These are phyloP conservation scores for Cyprinodon tularosa DNA, from an alignment of 2,113 vertebrate species.

Conservation along the genomic window DNA sequence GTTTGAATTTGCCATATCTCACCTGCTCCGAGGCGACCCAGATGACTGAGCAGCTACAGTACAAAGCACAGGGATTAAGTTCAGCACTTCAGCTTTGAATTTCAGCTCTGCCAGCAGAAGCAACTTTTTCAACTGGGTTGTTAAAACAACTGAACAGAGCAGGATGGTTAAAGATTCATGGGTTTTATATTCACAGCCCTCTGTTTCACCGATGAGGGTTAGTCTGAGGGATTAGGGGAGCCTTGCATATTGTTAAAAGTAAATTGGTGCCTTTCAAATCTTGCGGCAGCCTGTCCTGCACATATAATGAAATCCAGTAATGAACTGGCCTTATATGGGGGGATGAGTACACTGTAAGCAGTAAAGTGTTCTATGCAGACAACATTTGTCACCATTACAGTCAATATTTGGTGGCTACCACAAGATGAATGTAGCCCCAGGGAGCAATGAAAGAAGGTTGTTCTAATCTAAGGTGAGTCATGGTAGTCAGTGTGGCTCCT, in stretches of 20 bases:
- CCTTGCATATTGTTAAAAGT: conserved; percentile 66
- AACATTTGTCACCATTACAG: conserved; percentile 70
- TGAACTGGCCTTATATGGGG: conserved; percentile 52
- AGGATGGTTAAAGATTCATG: conserved; percentile 61
- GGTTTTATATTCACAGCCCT: conserved; percentile 44
- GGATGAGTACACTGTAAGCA: conserved; percentile 32
- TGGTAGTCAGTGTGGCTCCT: conserved; percentile 48
- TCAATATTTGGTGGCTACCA: conserved; percentile 69
- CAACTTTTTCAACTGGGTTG: conserved; percentile 26
- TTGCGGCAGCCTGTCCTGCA: conserved; percentile 50
- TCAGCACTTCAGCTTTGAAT: conserved; percentile 26
- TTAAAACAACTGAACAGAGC: conserved; percentile 44
- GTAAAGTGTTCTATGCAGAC: conserved; percentile 57
- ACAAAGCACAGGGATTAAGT: conserved; percentile 34
- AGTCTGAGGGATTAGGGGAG: conserved; percentile 53
- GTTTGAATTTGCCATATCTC: conserved; percentile 11
- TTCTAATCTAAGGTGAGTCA: conserved; percentile 61
- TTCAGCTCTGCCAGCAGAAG: conserved; percentile 43
- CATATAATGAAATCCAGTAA: conserved; percentile 64
- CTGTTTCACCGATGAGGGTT: conserved; percentile 56
- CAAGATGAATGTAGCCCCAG: conserved; percentile 58
- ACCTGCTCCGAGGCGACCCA: conserved; percentile 38
- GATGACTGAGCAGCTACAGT: conserved; percentile 32
- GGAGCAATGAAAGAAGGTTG: conserved; percentile 55
- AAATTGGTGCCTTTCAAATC: conserved; percentile 69